Evolutionary conservation across 2,113 vertebrate species (phyloP).

Genomic region (Trichechus manatus): DNA sequence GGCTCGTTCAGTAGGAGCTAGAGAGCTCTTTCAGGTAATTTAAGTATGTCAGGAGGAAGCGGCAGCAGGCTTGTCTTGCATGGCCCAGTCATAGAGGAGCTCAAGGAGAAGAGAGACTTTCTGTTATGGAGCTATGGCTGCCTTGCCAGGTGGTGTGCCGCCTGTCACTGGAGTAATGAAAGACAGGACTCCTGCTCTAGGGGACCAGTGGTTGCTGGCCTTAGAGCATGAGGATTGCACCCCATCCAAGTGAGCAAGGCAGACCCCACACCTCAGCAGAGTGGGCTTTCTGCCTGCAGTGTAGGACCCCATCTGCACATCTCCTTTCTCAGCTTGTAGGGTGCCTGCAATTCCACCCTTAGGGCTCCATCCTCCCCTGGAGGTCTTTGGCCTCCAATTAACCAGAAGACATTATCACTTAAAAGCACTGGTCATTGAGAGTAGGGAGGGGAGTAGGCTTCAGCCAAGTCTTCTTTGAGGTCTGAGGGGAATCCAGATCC

Average conservation of each 20-base stretch:
- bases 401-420: not conserved
- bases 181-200: not conserved
- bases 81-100: not conserved
- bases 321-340: accelerated
- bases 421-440: not conserved
- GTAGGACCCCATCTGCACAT: accelerated
- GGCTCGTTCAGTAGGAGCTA: accelerated
- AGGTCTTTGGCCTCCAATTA: not conserved
- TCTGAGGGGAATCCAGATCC: not conserved
- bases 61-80: accelerated
- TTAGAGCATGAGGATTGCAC: not conserved
- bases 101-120: not conserved
- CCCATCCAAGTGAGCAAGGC: not conserved
- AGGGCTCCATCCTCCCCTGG: not conserved
- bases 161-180: not conserved
- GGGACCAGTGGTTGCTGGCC: not conserved
- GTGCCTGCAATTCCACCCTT: not conserved
- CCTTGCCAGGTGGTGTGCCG: accelerated
- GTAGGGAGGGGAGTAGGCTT: not conserved
- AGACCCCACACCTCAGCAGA: not conserved
- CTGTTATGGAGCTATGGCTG: accelerated
- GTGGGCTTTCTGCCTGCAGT: not conserved
- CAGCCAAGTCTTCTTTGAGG: not conserved
- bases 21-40: not conserved
- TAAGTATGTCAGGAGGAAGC: accelerated